Evolutionary conservation across 37 sponge, comb jelly and placozoan genomes (phyloP).

Genomic region (Sycon ciliatum): DNA sequence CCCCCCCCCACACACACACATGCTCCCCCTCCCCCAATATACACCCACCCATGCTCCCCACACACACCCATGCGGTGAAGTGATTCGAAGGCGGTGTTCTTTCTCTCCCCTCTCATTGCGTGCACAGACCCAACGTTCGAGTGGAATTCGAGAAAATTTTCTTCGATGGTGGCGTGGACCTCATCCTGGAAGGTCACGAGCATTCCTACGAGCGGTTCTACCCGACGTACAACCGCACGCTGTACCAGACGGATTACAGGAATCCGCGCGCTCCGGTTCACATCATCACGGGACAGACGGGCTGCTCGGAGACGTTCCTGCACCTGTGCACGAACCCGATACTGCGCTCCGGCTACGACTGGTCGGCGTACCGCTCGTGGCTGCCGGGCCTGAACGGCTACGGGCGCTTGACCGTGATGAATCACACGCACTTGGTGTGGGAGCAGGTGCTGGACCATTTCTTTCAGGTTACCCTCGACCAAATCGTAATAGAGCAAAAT

Average conservation of each 20-base stretch:
- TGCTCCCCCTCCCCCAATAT: too few species aligned
- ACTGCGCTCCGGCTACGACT: constrained; percentile 10
- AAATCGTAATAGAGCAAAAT: too few species aligned
- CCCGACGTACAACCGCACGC: background rate
- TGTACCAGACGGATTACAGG: background rate
- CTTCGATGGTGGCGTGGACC: background rate
- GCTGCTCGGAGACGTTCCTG: background rate
- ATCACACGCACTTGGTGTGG: constrained; percentile 31
- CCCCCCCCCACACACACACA: too few species aligned
- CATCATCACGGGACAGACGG: constrained; percentile 15
- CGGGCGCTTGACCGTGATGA: constrained; percentile 27
- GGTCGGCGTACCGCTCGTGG: constrained; percentile 46
- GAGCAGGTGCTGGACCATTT: constrained; percentile 38
- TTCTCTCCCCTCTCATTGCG: too few species aligned
- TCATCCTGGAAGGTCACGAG: background rate
- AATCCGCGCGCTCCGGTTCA: background rate
- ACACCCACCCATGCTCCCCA: too few species aligned
- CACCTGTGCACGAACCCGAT: constrained; percentile 26
- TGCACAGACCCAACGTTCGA: background rate
- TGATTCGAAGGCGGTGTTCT: too few species aligned
- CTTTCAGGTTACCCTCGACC: too few species aligned
- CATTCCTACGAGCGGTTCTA: constrained; percentile 1
- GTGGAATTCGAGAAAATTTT: background rate
- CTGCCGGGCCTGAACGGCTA: constrained; percentile 21
- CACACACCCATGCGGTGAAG: too few species aligned